Evolutionary conservation across 2,888 invertebrate species (phyloP), one percentile per base, ranked within the genome.

Genomic region (Himalopsyche tibetana): DNA sequence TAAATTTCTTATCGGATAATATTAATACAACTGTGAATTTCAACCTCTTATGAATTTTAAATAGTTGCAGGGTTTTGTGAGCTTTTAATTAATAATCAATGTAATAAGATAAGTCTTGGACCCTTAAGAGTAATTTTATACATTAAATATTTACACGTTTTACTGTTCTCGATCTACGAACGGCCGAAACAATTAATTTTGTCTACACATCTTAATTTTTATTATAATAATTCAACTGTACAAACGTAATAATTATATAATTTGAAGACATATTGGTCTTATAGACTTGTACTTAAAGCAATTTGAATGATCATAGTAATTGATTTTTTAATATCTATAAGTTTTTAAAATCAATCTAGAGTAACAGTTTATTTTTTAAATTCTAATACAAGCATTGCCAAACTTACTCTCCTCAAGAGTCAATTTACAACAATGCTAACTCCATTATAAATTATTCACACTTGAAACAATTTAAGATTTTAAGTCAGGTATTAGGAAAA

Each of bases 51-150:
- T 80, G 17, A 40, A 80, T 42, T 80, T 80, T 40, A 80, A 80
- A 42, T 17, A 80, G 42, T 80, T n/a, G 80, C 15, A 80, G 42
- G 17, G n/a, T 42, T n/a, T 40, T 42, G 80, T 83, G 74, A 82
- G 51, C n/a, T 81, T 81, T 82, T 17, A 82, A 79, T 51, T 83
- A 82, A 38, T 82, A n/a, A n/a, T 56, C 17, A 63, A 63, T 63
- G 2, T 28, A 28, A 63, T 28, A 11, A 63, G 45, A 55, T 63
- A 80, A 84, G 42, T 80, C 80, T 84, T 84, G 84, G 84, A 84
- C 84, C 84, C 84, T 80, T 84, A 83, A 45, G 74, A 83, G 19
- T 83, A 83, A 74, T 45, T 45, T 69, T 83, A 42, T 40, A 55
- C 56, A 56, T 12, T 69, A 83, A 19, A n/a, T 83, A 82, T 56